A percentile compares a stretch with the other conserved stretches of the same genome.
These are phyloP conservation scores for Bombycilla garrulus DNA, from an alignment of 2,113 vertebrate species.

Conservation along the genomic window DNA sequence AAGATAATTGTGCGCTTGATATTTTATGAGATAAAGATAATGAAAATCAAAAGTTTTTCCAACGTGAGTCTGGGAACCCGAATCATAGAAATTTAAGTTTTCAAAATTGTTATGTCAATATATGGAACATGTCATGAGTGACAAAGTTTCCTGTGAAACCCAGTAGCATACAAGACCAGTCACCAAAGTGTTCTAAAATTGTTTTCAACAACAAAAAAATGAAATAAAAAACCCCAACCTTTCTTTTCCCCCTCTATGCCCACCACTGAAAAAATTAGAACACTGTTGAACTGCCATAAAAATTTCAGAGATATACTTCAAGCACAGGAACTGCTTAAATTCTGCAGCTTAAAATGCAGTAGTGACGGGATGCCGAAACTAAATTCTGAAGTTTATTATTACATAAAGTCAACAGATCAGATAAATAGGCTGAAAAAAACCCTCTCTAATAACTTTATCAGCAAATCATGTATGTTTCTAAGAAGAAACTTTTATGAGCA, in stretches of 20 bases:
- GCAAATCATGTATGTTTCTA: background rate
- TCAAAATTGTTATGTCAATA: background rate
- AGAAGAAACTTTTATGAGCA: background rate
- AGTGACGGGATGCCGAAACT: background rate
- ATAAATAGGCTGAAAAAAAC: background rate
- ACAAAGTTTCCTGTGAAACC: background rate
- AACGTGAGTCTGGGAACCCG: background rate
- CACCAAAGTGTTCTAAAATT: background rate
- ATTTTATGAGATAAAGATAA: background rate
- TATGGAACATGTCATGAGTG: background rate
- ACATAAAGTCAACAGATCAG: background rate
- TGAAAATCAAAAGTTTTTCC: background rate
- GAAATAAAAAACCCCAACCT: background rate
- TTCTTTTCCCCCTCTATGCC: accelerated
- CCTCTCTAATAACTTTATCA: background rate
- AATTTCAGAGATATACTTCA: background rate
- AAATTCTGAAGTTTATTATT: background rate
- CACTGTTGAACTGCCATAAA: background rate
- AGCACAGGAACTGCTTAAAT: background rate
- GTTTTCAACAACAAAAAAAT: background rate
- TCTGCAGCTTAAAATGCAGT: background rate
- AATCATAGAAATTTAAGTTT: background rate
- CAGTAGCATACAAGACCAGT: background rate
- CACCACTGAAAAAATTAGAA: background rate
- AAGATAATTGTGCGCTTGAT: background rate